These are phyloP conservation scores for Scaptomyza reducta DNA, from an alignment of 2,888 invertebrate genomes.

Conservation along the genomic window DNA sequence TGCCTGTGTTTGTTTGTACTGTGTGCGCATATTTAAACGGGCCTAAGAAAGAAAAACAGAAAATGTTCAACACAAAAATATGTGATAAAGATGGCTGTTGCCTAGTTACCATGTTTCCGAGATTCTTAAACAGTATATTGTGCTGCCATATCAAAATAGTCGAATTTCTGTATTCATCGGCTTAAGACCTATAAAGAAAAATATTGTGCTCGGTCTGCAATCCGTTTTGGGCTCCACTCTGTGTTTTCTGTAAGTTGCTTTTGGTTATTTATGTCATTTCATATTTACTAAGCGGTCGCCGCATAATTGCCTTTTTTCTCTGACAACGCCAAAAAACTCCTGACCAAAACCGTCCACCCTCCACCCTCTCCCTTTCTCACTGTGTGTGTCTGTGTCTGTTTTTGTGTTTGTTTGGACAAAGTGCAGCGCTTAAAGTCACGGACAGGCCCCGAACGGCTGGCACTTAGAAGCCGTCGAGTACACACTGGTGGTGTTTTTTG, in stretches of 20 bases:
- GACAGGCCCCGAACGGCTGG: constrained; percentile 8
- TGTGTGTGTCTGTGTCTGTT: background rate
- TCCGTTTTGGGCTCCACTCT: background rate
- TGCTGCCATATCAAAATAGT: background rate
- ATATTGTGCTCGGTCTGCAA: no score
- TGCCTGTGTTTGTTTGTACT: background rate
- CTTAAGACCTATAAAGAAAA: no score
- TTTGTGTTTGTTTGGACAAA: constrained; percentile 13
- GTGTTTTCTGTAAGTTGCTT: constrained; percentile 28
- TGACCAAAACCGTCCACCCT: background rate
- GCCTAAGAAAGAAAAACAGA: constrained; percentile 20
- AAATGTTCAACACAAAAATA: constrained; percentile 6
- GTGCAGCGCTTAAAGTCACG: constrained; percentile 39
- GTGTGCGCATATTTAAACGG: constrained; percentile 1
- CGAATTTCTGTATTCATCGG: background rate
- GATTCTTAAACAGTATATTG: background rate
- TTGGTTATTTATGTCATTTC: constrained; percentile 74
- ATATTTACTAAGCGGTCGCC: constrained; percentile 71
- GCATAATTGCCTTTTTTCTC: constrained; percentile 60
- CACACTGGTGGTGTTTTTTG: constrained; percentile 22
- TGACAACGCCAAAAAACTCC: constrained; percentile 19
- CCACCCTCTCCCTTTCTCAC: background rate
- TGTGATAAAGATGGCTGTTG: background rate
- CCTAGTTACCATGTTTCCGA: background rate
- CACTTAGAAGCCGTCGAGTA: constrained; percentile 42